These are phyloP conservation scores for Blastobasis adustella DNA, from an alignment of 2,888 invertebrate species.

Conservation along the genomic window DNA sequence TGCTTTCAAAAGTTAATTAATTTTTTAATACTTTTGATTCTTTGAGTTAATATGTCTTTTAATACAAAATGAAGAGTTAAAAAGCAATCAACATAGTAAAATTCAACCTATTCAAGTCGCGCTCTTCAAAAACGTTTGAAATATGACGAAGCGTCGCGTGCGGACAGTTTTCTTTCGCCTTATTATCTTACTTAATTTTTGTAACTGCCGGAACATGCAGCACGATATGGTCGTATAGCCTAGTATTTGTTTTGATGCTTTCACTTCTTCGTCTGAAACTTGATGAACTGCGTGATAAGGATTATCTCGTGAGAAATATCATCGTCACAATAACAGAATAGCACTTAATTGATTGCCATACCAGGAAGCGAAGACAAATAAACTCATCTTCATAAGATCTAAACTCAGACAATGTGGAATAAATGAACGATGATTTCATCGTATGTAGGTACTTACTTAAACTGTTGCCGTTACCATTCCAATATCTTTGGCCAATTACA, in stretches of 20 bases:
- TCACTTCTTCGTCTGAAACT: constrained; percentile 17
- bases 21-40: background rate
- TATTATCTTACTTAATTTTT: constrained; percentile 22
- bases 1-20: background rate
- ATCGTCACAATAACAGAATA: constrained; percentile 9
- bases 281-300: constrained; percentile 19
- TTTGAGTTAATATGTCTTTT: too few relatives aligned
- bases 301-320: constrained; percentile 21
- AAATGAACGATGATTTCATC: constrained; percentile 21
- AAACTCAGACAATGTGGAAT: constrained; percentile 1
- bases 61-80: too few relatives aligned
- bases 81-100: too few relatives aligned
- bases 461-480: background rate
- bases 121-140: too few relatives aligned
- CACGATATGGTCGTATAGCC: constrained; percentile 8
- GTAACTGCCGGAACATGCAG: constrained; percentile 21
- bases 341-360: constrained; percentile 9
- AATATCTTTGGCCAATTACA: constrained; percentile 7
- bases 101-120: too few relatives aligned
- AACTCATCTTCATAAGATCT: constrained; percentile 5
- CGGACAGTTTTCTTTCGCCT: constrained; percentile 13
- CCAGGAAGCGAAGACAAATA: constrained; percentile 10
- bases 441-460: constrained; percentile 1
- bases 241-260: constrained; percentile 19
- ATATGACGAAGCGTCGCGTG: constrained; percentile 3